These are phyloP conservation scores for Nannospalax galili DNA, from an alignment of 2,113 vertebrate species.

Conservation along the genomic window DNA sequence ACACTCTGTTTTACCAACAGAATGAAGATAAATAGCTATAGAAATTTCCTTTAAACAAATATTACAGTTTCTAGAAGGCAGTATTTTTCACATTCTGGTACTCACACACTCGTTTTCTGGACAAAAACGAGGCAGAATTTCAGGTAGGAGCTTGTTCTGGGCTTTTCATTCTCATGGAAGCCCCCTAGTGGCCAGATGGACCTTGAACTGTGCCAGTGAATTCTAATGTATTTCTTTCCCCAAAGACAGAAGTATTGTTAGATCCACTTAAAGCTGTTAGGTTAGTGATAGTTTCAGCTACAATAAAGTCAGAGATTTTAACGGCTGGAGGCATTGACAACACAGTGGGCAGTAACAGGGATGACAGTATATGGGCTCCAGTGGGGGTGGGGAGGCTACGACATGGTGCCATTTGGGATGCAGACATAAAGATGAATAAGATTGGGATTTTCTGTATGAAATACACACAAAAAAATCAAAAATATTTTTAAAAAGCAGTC, in stretches of 20 bases:
- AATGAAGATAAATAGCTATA: not conserved
- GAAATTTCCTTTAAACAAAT: conserved; percentile 17
- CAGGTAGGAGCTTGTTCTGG: not conserved
- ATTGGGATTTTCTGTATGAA: no score
- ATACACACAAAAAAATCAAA: no score
- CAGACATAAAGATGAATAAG: no score
- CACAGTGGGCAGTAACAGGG: no score
- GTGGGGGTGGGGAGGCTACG: no score
- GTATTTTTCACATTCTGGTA: conserved; percentile 26
- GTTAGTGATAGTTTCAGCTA: not conserved
- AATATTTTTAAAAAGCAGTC: no score
- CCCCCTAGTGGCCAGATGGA: conserved; percentile 68
- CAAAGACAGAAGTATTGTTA: not conserved
- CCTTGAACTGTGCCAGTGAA: not conserved
- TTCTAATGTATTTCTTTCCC: not conserved
- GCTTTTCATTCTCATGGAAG: conserved; percentile 17
- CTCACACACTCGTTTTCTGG: not conserved
- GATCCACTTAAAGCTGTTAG: not conserved
- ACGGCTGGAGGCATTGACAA: no score
- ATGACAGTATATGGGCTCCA: no score
- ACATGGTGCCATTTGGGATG: no score
- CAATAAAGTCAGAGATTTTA: not conserved
- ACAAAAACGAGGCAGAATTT: not conserved
- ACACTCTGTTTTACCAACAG: not conserved
- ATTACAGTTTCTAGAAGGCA: conserved; percentile 22